These are phyloP conservation scores for Pyrgilauda ruficollis DNA, from an alignment of 2,113 vertebrate species.

Conservation along the genomic window DNA sequence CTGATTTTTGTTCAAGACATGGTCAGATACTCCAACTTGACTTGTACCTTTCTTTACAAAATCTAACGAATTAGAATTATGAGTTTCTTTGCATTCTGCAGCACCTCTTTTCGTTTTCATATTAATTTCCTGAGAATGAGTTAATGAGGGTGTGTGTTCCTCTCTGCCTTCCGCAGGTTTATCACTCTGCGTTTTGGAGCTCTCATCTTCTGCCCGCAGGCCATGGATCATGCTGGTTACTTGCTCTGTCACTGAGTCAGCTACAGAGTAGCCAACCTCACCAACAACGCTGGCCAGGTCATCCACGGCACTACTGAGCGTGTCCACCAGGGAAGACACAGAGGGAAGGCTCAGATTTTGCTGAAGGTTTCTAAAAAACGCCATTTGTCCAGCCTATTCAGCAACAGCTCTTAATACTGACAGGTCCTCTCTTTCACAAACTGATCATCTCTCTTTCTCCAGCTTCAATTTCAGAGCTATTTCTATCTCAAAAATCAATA, in stretches of 20 bases:
- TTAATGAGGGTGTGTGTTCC: background rate
- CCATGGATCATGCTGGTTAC: slow-evolving; percentile 86
- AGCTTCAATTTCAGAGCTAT: slow-evolving; percentile 2
- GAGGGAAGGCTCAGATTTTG: slow-evolving; percentile 84
- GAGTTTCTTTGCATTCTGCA: slow-evolving; percentile 7
- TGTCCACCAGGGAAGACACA: slow-evolving; percentile 86
- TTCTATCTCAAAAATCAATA: background rate
- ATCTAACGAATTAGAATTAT: background rate
- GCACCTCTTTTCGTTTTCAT: background rate
- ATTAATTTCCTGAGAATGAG: background rate
- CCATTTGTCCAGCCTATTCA: slow-evolving; percentile 75
- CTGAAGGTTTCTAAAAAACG: slow-evolving; percentile 91
- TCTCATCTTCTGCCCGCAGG: slow-evolving; percentile 76
- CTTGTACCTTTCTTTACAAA: background rate
- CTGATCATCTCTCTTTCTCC: background rate
- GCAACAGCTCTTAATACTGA: background rate
- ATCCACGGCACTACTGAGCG: slow-evolving; percentile 86
- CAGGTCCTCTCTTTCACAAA: slow-evolving; percentile 19
- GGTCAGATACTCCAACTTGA: background rate
- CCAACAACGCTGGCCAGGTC: slow-evolving; percentile 84
- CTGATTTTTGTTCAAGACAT: background rate
- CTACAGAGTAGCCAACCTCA: slow-evolving; percentile 83
- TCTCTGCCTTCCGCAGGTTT: background rate
- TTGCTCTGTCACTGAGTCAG: slow-evolving; percentile 89
- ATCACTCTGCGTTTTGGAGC: background rate